These are phyloP conservation scores for Zaprionus capensis DNA, from an alignment of 1,140 invertebrate genomes.

Conservation along the genomic window DNA sequence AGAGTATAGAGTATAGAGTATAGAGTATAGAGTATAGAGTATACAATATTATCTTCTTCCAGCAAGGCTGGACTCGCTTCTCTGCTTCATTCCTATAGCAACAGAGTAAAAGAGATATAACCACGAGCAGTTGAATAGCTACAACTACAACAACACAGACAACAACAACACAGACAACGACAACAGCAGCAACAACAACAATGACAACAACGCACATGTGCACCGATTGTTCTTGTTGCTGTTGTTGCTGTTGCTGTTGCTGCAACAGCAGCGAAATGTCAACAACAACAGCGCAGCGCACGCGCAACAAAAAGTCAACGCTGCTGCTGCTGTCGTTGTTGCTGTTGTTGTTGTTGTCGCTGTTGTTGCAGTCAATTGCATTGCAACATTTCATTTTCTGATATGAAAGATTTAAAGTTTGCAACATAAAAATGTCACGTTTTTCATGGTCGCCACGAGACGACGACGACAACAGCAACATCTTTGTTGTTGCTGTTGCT, in stretches of 20 bases:
- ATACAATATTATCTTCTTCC: background rate
- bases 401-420: conserved; percentile 84
- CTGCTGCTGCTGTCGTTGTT: conserved; percentile 43
- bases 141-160: background rate
- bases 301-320: conserved; percentile 63
- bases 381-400: conserved; percentile 83
- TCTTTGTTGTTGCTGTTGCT: conserved; percentile 34
- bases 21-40: too few species aligned
- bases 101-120: background rate
- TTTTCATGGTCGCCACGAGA: conserved; percentile 84
- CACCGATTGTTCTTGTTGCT: conserved; percentile 39
- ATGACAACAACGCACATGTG: conserved; percentile 44
- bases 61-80: background rate
- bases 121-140: background rate
- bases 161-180: background rate
- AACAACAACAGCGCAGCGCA: conserved; percentile 48
- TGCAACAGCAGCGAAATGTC: conserved; percentile 48
- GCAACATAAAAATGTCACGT: conserved; percentile 84
- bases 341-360: conserved; percentile 50
- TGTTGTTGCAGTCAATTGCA: conserved; percentile 77
- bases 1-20: too few species aligned
- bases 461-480: conserved; percentile 36
- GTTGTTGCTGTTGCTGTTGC: conserved; percentile 9
- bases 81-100: background rate
- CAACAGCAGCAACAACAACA: background rate